phyloP scores from a whole-genome alignment of 2,797 vertebrate genomes.

The Adrianichthys oophorus region DNA sequence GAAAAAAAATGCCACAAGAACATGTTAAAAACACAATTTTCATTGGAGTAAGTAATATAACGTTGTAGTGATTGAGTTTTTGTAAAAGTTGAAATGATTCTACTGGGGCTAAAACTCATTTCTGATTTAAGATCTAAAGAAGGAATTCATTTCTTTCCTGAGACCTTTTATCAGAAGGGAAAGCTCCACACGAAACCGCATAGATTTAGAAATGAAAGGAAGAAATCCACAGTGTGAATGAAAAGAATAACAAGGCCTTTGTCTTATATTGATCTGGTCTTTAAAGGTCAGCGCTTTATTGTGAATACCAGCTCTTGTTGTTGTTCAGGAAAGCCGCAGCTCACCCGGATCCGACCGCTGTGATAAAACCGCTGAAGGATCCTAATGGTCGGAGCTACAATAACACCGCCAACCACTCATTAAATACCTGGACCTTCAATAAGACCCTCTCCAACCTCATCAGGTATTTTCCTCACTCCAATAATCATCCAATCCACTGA shows the following conservation, averaged over 20 bases:
- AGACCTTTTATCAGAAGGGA: not conserved
- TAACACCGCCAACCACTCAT: constrained; percentile 37
- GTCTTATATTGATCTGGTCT: not conserved
- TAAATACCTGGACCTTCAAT: constrained; percentile 76
- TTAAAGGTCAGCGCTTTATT: constrained; percentile 3
- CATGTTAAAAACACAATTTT: no score
- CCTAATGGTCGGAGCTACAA: constrained; percentile 18
- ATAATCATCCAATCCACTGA: not conserved
- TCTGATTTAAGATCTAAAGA: not conserved
- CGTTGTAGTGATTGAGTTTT: no score
- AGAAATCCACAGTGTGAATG: not conserved
- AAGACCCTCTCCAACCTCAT: constrained; percentile 77
- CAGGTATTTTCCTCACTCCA: constrained; percentile 55
- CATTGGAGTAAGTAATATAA: no score
- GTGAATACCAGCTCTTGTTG: not conserved
- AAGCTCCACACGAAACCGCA: not conserved
- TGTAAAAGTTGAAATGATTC: no score
- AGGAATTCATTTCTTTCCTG: not conserved
- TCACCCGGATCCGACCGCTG: constrained; percentile 41
- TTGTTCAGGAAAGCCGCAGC: constrained; percentile 50
- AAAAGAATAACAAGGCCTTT: not conserved
- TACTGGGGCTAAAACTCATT: not conserved
- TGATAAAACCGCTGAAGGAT: constrained; percentile 5
- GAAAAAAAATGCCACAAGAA: no score
- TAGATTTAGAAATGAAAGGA: not conserved